phyloP scores from a whole-genome alignment of 1,140 invertebrate species.

The Ganaspis sp. region DNA sequence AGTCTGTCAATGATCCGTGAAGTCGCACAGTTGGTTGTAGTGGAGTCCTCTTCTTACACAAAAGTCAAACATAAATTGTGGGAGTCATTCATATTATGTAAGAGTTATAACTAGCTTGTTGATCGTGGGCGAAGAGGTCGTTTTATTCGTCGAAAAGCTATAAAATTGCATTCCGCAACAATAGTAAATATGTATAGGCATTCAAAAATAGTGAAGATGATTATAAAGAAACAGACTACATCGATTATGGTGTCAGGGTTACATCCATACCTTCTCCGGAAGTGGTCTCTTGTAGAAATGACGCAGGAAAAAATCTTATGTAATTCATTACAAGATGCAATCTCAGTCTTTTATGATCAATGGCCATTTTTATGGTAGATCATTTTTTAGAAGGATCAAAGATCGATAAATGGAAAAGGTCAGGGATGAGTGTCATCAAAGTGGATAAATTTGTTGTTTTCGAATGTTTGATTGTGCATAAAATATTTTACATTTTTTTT shows the following conservation, averaged over 20 bases:
- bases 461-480: too few relatives aligned
- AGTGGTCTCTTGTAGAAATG: neutral
- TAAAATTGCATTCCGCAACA: slow-evolving; percentile 59
- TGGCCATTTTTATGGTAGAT: neutral
- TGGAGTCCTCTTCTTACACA: neutral
- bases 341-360: neutral
- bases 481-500: too few relatives aligned
- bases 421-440: neutral
- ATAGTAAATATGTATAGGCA: neutral
- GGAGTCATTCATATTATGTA: neutral
- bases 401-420: neutral
- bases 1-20: neutral
- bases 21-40: too few relatives aligned
- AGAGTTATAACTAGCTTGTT: slow-evolving; percentile 46
- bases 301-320: neutral
- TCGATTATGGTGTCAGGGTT: slow-evolving; percentile 14
- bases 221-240: neutral
- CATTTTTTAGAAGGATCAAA: neutral
- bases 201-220: neutral
- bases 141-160: slow-evolving; percentile 58
- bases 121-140: slow-evolving; percentile 59
- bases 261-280: neutral
- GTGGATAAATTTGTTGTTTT: too few relatives aligned
- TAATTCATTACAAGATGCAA: neutral
- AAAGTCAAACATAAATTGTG: neutral